A percentile compares a stretch with the other conserved stretches of the same genome.
These are phyloP conservation scores for Pegea sp. DNA, from an alignment of 23 tunicate genomes.

Conservation along the genomic window DNA sequence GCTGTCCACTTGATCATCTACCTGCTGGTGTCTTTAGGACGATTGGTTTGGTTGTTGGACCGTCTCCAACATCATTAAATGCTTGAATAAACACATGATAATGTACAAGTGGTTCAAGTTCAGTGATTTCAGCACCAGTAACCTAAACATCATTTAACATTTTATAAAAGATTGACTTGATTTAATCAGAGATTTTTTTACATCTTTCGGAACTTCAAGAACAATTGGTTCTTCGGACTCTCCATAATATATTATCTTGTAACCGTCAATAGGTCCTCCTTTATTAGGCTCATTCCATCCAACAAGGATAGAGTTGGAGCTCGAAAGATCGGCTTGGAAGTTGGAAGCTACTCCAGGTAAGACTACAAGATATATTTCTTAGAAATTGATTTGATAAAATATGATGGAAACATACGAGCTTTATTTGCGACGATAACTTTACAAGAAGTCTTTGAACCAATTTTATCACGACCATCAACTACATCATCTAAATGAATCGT, in stretches of 20 bases:
- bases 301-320: not conserved
- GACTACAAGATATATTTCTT: not conserved
- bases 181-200: no score
- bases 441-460: conserved; percentile 40
- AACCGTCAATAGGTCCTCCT: not conserved
- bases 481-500: conserved; percentile 21
- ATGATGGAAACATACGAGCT: conserved; percentile 29
- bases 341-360: not conserved
- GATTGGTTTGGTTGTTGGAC: conserved; percentile 43
- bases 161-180: no score
- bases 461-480: conserved; percentile 68
- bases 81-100: conserved; percentile 80
- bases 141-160: no score
- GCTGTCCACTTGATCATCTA: no score
- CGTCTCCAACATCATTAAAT: conserved; percentile 69
- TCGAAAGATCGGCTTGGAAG: not conserved
- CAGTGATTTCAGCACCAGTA: conserved; percentile 11
- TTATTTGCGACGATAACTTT: conserved; percentile 55
- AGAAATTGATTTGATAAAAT: not conserved
- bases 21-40: conserved; percentile 82
- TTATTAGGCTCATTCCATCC: not conserved
- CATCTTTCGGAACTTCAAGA: not conserved
- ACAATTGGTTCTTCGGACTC: not conserved
- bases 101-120: conserved; percentile 32
- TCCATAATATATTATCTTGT: not conserved